Conservation (phyloP, 37 sponge, comb jelly and placozoan species). For the Ephydatia muelleri region DNA sequence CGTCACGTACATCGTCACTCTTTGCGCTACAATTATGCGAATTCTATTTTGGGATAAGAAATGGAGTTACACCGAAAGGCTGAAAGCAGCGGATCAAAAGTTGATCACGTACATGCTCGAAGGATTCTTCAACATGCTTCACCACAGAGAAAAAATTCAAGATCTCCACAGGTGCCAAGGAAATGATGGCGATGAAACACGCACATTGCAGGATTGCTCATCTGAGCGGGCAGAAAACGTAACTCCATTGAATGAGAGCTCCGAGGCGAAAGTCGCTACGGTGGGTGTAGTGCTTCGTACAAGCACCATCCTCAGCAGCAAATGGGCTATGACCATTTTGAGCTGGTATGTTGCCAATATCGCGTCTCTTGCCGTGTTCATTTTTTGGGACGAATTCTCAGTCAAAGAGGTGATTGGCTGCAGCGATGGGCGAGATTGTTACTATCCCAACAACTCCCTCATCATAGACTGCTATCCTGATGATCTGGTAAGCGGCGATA, state of each 20-base stretch:
- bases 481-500: not conserved
- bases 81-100: not conserved
- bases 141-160: not conserved
- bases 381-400: not conserved
- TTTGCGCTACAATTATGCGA: not conserved
- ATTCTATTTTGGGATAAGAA: not conserved
- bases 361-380: not conserved
- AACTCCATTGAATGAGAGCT: not conserved
- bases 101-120: not conserved
- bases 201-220: not conserved
- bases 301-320: not conserved
- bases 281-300: not conserved
- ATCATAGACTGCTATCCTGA: not conserved
- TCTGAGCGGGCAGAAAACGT: not conserved
- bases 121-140: not conserved
- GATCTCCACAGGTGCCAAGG: not conserved
- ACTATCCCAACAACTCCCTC: not conserved
- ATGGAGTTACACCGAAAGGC: not conserved
- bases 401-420: not conserved
- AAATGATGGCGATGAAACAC: not conserved
- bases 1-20: not conserved
- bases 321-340: not conserved
- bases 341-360: not conserved
- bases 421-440: not conserved
- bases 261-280: not conserved